Evolutionary conservation across 2,113 vertebrate genomes (phyloP).

Genomic region (Coracopsis vasa): DNA sequence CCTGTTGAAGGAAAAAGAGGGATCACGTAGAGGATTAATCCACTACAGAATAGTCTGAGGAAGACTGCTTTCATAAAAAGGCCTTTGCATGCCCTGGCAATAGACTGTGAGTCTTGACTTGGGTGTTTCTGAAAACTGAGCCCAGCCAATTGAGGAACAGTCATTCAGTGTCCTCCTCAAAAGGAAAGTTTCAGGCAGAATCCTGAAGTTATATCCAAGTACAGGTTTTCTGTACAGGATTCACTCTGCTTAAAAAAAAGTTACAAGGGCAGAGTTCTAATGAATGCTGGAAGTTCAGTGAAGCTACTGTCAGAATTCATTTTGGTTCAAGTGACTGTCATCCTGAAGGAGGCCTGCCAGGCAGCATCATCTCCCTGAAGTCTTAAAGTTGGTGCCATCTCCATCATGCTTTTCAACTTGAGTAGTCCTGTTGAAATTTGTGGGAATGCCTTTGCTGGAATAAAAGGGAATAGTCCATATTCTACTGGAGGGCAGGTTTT

Average conservation of each 20-base stretch:
- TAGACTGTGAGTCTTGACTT: neutral
- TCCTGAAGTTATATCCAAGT: neutral
- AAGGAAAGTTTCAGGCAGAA: neutral
- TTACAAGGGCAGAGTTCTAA: neutral
- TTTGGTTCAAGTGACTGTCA: neutral
- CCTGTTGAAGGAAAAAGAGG: neutral
- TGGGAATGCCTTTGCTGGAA: neutral
- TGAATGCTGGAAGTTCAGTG: neutral
- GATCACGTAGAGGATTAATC: neutral
- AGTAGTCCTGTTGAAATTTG: neutral
- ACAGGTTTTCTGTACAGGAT: neutral
- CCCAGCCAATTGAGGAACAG: neutral
- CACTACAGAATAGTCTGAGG: neutral
- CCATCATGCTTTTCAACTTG: neutral
- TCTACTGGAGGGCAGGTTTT: neutral
- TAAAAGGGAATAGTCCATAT: neutral
- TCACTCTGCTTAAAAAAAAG: neutral
- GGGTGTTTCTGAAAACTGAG: neutral
- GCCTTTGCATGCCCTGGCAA: neutral
- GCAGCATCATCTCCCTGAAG: rapidly evolving
- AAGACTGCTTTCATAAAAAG: neutral
- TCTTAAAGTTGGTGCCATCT: neutral
- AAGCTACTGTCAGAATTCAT: neutral
- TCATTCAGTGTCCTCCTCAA: neutral
- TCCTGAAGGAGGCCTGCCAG: neutral